Percentiles rank a stretch among this genome's conserved stretches.
These are phyloP conservation scores for Oreochromis spilurus DNA, from an alignment of 2,113 vertebrate genomes.

Conservation along the genomic window DNA sequence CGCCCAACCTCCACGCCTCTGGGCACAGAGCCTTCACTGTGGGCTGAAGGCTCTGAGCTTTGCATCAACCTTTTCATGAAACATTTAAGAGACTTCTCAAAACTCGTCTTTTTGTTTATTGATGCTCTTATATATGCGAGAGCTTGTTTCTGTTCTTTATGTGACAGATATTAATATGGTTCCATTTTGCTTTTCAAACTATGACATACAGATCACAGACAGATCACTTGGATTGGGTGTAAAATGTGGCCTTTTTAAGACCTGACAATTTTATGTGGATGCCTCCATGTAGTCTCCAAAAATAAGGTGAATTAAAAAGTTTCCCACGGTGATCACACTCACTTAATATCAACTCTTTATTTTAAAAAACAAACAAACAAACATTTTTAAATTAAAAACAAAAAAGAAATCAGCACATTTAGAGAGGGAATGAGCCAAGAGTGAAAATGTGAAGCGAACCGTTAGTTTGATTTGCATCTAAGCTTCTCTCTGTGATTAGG, in stretches of 20 bases:
- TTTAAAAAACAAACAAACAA: neutral
- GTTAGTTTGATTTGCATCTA: neutral
- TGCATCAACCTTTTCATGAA: neutral
- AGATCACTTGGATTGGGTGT: fast-evolving
- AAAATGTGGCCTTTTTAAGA: neutral
- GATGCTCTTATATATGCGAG: neutral
- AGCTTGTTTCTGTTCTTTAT: neutral
- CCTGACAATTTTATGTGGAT: fast-evolving
- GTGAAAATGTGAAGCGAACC: fast-evolving
- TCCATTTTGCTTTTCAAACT: neutral
- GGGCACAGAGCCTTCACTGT: neutral
- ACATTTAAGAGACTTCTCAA: neutral
- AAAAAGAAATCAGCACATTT: neutral
- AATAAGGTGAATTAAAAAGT: neutral
- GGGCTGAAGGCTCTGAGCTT: neutral
- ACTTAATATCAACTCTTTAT: neutral
- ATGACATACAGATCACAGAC: neutral
- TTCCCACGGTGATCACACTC: neutral
- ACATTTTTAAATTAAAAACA: neutral
- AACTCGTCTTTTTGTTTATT: neutral
- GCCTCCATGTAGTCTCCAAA: neutral
- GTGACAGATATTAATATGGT: neutral
- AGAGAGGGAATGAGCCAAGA: neutral
- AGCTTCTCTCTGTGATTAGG: neutral
- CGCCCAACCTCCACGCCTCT: neutral